A percentile compares a stretch with the other conserved stretches of the same genome.
phyloP scores from a whole-genome alignment of 2,888 invertebrate genomes.

The Cryptus viduatorius region DNA sequence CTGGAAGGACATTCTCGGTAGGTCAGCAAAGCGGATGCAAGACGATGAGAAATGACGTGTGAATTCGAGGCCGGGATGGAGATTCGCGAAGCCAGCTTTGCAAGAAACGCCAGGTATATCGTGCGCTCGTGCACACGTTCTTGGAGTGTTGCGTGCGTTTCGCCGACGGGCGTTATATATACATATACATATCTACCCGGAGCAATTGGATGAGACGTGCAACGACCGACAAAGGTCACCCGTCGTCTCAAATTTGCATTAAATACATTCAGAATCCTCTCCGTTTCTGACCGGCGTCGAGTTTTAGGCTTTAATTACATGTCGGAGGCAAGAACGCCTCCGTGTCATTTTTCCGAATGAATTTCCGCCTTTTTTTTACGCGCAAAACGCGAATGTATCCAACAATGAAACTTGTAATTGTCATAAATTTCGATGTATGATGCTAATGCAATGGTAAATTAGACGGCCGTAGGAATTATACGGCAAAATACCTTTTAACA shows the following conservation, averaged over 20 bases:
- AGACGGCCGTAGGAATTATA: too few species aligned
- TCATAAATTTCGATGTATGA: background rate
- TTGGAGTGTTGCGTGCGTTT: constrained; percentile 45
- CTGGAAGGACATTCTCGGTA: constrained; percentile 32
- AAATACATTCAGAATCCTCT: constrained; percentile 55
- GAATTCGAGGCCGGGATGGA: constrained; percentile 36
- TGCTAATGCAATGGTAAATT: too few species aligned
- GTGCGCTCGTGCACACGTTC: constrained; percentile 22
- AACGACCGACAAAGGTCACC: constrained; percentile 82
- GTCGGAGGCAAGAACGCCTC: background rate
- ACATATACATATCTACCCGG: constrained; percentile 7
- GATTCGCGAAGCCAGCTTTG: constrained; percentile 1
- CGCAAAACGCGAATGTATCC: background rate
- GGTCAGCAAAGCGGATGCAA: constrained; percentile 35
- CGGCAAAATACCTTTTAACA: too few species aligned
- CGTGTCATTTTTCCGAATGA: background rate
- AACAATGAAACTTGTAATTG: background rate
- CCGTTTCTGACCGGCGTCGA: background rate
- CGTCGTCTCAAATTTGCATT: constrained; percentile 79
- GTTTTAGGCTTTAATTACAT: background rate
- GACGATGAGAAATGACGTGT: constrained; percentile 35
- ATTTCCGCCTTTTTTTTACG: background rate
- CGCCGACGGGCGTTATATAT: constrained; percentile 10
- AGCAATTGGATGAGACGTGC: constrained; percentile 76
- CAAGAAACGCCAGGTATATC: background rate